phyloP scores from a whole-genome alignment of 2,888 invertebrate genomes.

The Epicampocera succincta region DNA sequence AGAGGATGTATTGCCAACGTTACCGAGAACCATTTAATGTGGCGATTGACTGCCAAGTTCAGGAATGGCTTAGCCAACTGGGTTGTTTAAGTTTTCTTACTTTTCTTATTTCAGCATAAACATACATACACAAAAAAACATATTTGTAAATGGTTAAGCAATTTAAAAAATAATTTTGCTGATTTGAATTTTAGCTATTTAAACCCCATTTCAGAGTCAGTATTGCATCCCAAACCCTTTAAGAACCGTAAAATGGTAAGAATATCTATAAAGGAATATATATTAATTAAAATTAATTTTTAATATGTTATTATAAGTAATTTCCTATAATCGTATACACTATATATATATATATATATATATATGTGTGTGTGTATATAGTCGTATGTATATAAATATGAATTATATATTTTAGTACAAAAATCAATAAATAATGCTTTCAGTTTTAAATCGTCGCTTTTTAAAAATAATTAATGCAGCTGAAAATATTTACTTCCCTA shows the following conservation, averaged over 20 bases:
- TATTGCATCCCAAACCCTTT: background rate
- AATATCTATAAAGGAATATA: constrained; percentile 1
- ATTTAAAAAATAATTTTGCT: constrained; percentile 32
- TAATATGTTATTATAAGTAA: too few species aligned
- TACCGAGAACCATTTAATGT: too few species aligned
- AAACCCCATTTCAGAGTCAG: background rate
- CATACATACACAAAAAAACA: constrained; percentile 2
- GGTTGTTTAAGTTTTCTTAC: background rate
- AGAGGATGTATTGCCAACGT: too few species aligned
- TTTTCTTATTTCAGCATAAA: too few species aligned
- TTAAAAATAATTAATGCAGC: too few species aligned
- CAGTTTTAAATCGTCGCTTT: background rate
- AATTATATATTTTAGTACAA: background rate
- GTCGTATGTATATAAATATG: too few species aligned
- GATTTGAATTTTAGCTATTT: constrained; percentile 40
- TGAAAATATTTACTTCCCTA: too few species aligned
- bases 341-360: too few species aligned
- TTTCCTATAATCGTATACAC: too few species aligned
- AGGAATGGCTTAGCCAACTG: background rate
- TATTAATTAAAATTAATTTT: background rate
- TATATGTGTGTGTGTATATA: too few species aligned
- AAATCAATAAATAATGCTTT: constrained; percentile 15
- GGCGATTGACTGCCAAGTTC: too few species aligned
- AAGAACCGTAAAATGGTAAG: constrained; percentile 47
- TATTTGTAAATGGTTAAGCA: constrained; percentile 19